Evolutionary conservation across 1,140 invertebrate genomes (phyloP).

Genomic region (Eupristina koningsbergeri): DNA sequence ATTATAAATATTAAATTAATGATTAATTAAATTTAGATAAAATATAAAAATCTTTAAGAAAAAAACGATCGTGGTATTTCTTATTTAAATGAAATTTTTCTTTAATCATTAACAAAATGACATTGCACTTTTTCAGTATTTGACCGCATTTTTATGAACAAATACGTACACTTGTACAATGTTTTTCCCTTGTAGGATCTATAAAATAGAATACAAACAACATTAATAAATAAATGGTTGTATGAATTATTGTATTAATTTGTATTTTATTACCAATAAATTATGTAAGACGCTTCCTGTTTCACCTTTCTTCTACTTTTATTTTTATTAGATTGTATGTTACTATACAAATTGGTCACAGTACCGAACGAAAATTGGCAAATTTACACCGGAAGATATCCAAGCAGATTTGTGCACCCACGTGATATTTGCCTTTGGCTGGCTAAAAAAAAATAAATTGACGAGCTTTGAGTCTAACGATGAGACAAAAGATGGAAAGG

Average conservation of each 20-base stretch:
- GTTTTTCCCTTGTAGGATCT: too few relatives aligned
- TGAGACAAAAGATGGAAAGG: conserved; percentile 92
- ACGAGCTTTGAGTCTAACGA: conserved; percentile 94
- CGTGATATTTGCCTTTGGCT: conserved; percentile 96
- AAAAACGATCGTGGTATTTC: background rate
- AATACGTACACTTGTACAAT: too few relatives aligned
- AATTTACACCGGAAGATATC: conserved; percentile 95
- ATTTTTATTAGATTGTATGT: conserved; percentile 82
- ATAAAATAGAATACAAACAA: background rate
- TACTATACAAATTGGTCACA: conserved; percentile 99
- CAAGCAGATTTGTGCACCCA: conserved; percentile 96
- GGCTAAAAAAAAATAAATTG: conserved; percentile 95
- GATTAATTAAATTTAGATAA: too few relatives aligned
- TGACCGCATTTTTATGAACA: too few relatives aligned
- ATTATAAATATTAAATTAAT: too few relatives aligned
- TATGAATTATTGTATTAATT: background rate
- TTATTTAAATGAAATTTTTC: background rate
- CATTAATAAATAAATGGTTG: background rate
- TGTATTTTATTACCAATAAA: background rate
- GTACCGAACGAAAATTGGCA: conserved; percentile 92
- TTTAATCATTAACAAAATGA: too few relatives aligned
- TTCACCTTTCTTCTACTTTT: background rate
- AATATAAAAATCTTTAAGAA: background rate
- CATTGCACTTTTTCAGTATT: too few relatives aligned
- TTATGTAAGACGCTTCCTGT: background rate